A percentile compares a stretch with the other conserved stretches of the same genome.
phyloP scores from a whole-genome alignment of 1,140 invertebrate species.

The Drosophila kepulauana region DNA sequence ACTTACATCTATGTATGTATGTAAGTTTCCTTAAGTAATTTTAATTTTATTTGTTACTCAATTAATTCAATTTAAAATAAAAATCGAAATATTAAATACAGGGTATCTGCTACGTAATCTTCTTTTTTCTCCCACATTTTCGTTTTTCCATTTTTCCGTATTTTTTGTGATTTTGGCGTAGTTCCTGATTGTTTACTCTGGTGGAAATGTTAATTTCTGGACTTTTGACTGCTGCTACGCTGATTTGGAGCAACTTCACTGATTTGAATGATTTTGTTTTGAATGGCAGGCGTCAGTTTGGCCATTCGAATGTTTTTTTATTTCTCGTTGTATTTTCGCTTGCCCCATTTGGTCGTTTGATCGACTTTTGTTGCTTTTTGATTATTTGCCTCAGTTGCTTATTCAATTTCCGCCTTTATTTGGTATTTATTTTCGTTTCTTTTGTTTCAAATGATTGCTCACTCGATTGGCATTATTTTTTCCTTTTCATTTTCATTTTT shows the following conservation, averaged over 20 bases:
- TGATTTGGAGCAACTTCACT: constrained; percentile 47
- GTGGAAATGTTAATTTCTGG: constrained; percentile 81
- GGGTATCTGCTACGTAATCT: background rate
- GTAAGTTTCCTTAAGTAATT: too few relatives aligned
- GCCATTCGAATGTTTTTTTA: constrained; percentile 18
- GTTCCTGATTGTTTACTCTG: constrained; percentile 72
- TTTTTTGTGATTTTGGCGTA: constrained; percentile 63
- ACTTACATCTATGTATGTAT: too few relatives aligned
- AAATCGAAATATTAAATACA: background rate
- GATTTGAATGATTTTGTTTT: constrained; percentile 74
- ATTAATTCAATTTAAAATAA: too few relatives aligned
- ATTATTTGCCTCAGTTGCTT: constrained; percentile 77
- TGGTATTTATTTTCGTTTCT: constrained; percentile 44
- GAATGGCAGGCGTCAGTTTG: constrained; percentile 50
- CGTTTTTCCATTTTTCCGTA: constrained; percentile 19
- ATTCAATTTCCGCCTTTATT: constrained; percentile 74
- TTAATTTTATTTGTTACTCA: too few relatives aligned
- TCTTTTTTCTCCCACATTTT: too few relatives aligned
- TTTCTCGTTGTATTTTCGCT: constrained; percentile 38
- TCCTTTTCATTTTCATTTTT: constrained; percentile 30
- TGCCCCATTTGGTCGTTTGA: constrained; percentile 28
- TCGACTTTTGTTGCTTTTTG: constrained; percentile 53
- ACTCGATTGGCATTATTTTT: constrained; percentile 61
- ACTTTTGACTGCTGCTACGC: constrained; percentile 70
- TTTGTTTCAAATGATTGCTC: constrained; percentile 41